These are phyloP conservation scores for Aspiorhynchus laticeps DNA, from an alignment of 2,113 vertebrate genomes.

Conservation along the genomic window DNA sequence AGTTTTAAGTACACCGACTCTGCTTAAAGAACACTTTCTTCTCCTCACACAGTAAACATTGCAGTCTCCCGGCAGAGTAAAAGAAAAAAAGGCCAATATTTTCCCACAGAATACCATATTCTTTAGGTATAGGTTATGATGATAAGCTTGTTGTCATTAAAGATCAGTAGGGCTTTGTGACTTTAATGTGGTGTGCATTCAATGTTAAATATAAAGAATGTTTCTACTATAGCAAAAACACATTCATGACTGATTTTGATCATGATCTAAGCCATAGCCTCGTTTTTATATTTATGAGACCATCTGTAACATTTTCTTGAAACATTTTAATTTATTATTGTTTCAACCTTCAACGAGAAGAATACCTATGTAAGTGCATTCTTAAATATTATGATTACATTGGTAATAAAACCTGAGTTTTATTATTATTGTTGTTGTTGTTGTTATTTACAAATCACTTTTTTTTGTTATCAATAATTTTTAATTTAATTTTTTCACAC, in stretches of 20 bases:
- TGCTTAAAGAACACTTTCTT: background rate
- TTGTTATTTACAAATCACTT: background rate
- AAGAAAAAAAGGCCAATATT: background rate
- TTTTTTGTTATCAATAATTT: no score
- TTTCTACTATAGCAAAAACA: background rate
- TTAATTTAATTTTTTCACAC: no score
- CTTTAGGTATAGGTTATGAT: background rate
- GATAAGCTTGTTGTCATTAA: background rate
- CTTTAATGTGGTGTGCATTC: background rate
- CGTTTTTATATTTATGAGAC: background rate
- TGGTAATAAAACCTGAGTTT: background rate
- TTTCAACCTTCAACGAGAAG: background rate
- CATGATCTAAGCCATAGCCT: background rate
- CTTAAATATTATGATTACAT: background rate
- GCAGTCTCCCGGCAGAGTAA: background rate
- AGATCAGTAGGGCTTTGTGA: background rate
- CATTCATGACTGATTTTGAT: background rate
- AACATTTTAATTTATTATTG: background rate
- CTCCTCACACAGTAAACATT: background rate
- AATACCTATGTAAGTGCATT: background rate
- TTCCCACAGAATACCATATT: background rate
- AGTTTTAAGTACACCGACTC: conserved; percentile 1
- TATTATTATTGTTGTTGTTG: background rate
- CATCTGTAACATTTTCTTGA: background rate
- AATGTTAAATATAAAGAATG: background rate